Conservation (phyloP, 2,113 vertebrate species). For the Oenanthe oenanthe region DNA sequence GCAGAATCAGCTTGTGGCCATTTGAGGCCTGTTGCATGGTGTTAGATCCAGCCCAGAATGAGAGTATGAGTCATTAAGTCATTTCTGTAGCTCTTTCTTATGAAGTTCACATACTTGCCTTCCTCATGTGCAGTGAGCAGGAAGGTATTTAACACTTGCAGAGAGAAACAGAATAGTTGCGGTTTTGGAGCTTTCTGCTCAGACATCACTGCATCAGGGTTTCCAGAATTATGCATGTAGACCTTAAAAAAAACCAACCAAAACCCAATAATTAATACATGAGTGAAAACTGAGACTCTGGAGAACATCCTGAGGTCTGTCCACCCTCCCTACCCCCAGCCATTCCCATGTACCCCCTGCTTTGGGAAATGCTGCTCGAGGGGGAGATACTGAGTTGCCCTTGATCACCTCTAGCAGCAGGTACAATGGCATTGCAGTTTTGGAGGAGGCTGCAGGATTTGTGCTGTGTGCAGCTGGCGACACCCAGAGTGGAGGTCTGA, state of each 20-base stretch:
- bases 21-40: background rate
- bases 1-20: background rate
- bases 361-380: constrained; percentile 67
- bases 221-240: background rate
- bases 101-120: background rate
- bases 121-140: background rate
- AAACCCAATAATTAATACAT: background rate
- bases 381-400: constrained; percentile 72
- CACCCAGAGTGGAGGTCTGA: constrained; percentile 76
- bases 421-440: constrained; percentile 74
- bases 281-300: constrained; percentile 57
- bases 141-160: constrained; percentile 32
- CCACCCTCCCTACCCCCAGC: constrained; percentile 35
- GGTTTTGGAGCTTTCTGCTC: background rate
- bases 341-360: constrained; percentile 59
- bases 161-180: constrained; percentile 46
- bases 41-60: constrained; percentile 42
- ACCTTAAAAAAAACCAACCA: background rate
- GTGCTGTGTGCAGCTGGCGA: constrained; percentile 74
- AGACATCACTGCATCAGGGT: background rate
- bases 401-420: constrained; percentile 77
- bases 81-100: background rate
- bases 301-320: constrained; percentile 30
- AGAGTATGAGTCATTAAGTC: constrained; percentile 38
- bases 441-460: constrained; percentile 76